Conservation (phyloP, 2,797 vertebrate species). For the Aphelocoma californica region DNA sequence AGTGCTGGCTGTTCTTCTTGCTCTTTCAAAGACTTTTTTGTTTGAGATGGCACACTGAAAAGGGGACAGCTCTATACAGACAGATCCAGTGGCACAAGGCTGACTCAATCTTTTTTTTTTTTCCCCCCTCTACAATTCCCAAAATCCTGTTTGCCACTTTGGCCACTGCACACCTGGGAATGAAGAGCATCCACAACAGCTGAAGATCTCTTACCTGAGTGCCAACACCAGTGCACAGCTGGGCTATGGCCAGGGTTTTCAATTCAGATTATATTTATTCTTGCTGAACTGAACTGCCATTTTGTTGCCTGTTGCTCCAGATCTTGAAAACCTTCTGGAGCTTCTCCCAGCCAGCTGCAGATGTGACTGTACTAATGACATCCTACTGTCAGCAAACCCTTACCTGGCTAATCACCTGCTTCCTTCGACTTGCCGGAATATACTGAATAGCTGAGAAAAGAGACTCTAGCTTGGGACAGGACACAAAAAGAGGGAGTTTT, state of each 20-base stretch:
- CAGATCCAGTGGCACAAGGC: neutral
- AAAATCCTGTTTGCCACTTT: neutral
- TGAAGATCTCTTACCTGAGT: neutral
- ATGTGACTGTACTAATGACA: neutral
- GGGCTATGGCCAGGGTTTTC: neutral
- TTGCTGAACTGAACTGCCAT: neutral
- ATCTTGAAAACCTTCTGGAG: neutral
- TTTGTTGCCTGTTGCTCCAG: neutral
- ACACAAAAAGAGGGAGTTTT: neutral
- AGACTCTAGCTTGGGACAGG: neutral
- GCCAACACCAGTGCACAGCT: neutral
- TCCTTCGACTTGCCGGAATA: neutral
- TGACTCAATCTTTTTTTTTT: neutral
- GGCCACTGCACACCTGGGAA: neutral
- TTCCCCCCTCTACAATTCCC: neutral
- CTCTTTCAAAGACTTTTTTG: neutral
- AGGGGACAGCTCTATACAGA: neutral
- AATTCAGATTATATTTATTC: neutral
- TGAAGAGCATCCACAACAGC: neutral
- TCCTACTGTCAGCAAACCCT: neutral
- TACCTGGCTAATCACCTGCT: neutral
- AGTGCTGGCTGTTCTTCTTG: neutral
- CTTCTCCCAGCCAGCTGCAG: neutral
- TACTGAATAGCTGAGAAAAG: neutral
- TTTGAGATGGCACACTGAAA: neutral